Base-by-base conservation (phyloP, 1,140 invertebrate species). In the Drosophila melanica region DNA sequence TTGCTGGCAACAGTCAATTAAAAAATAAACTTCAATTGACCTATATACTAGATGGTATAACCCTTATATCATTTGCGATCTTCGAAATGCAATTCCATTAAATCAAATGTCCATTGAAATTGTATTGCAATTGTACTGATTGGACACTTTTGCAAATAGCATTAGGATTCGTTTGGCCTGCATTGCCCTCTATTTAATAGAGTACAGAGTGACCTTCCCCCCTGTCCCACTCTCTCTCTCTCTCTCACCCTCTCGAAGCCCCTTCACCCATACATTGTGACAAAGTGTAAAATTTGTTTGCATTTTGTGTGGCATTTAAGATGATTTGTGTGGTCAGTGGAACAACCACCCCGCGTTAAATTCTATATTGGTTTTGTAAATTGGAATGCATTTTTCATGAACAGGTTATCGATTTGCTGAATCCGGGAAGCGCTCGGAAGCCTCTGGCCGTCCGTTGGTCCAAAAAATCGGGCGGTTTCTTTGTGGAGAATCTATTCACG, bases 331-430 rank as follows among this genome's bases (percentile, higher is more conserved):
- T 79, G 58, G 67, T 48, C 72, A 42, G 14, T 44, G 12, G 10
- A 41, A 41, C 9, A 30, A 54, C 18, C 3, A 14, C 11, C 10
- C 7, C n/a, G 41, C 20, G 35, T n/a, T n/a, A 23, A 78, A 69
- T 81, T 75, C 64, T 18, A 54, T 82, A 73, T 89, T 71, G 75
- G 75, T 71, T 82, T 89, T 72, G 48, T 48, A 82, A 87, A 87
- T 89, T 87, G 70, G 82, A 82, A 79, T 87, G 75, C 41, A 89
- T 87, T 79, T 70, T 73, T 51, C 60, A 76, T 72, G n/a, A 12
- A 7, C 85, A 98, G 97, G 97, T 98, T 47, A 97, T 98, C 91
- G 98, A 99, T 93, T 93, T 99, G 45, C 93, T 99, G 39, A 99
- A 98, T 93, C 96, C 97, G 0, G 96, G 96, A n/a, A 95, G 93